These are phyloP conservation scores for Timandra comae DNA, from an alignment of 2,888 invertebrate species.

Conservation along the genomic window DNA sequence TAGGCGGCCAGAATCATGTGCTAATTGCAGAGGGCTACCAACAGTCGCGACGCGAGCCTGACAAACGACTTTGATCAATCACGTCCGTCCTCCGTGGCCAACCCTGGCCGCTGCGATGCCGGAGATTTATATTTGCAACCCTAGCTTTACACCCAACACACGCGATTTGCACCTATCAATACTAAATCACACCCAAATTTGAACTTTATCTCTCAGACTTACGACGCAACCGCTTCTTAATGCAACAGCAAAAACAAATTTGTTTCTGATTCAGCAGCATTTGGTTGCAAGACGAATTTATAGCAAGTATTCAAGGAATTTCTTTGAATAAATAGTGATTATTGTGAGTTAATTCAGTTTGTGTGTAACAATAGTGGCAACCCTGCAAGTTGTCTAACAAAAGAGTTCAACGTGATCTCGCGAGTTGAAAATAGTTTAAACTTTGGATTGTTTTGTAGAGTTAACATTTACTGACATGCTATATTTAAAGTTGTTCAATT, in stretches of 20 bases:
- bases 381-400: too few relatives aligned
- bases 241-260: conserved; percentile 5
- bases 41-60: conserved; percentile 68
- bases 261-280: conserved; percentile 29
- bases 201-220: conserved; percentile 20
- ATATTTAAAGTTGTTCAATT: too few relatives aligned
- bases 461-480: too few relatives aligned
- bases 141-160: conserved; percentile 48
- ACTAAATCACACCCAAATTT: conserved; percentile 31
- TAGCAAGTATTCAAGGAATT: conserved; percentile 19
- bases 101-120: conserved; percentile 54
- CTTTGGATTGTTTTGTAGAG: too few relatives aligned
- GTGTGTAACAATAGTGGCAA: too few relatives aligned
- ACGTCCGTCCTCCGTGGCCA: conserved; percentile 61
- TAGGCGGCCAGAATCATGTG: conserved; percentile 68
- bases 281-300: conserved; percentile 32
- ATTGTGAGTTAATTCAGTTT: too few relatives aligned
- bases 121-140: conserved; percentile 53
- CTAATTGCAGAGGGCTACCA: conserved; percentile 64
- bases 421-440: too few relatives aligned
- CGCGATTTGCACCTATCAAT: conserved; percentile 36
- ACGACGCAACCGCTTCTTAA: conserved; percentile 5
- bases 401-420: too few relatives aligned
- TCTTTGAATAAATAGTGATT: background rate
- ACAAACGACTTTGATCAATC: conserved; percentile 75